Percentiles rank a stretch among this genome's conserved stretches.
Conservation (phyloP, 1,140 invertebrate species). For the Anastrepha obliqua region DNA sequence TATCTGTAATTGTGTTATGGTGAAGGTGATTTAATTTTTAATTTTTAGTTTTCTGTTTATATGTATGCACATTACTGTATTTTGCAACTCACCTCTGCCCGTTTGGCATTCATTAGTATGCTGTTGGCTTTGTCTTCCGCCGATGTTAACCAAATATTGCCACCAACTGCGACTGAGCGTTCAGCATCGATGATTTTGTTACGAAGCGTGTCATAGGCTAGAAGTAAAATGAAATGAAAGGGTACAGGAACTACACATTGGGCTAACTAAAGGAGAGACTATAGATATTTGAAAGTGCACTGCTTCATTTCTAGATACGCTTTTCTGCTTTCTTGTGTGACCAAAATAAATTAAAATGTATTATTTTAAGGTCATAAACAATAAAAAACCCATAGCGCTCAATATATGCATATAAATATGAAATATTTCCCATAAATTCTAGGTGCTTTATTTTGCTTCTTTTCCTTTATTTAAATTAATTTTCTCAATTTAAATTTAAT, state of each 20-base stretch:
- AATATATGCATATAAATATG: no score
- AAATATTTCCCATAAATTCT: no score
- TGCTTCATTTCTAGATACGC: no score
- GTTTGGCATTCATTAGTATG: constrained; percentile 71
- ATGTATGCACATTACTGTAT: background rate
- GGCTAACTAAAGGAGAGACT: no score
- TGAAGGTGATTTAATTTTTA: background rate
- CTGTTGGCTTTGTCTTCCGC: constrained; percentile 71
- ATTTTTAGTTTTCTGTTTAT: background rate
- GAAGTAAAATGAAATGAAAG: background rate
- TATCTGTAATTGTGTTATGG: constrained; percentile 56
- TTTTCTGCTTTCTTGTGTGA: no score
- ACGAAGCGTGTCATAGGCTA: constrained; percentile 68
- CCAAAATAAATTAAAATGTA: no score
- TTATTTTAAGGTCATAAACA: no score
- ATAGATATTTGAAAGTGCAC: no score
- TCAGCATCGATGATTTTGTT: constrained; percentile 71
- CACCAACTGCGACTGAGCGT: constrained; percentile 64
- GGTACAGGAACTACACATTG: background rate
- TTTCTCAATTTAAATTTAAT: no score
- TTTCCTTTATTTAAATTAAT: no score
- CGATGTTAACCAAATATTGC: constrained; percentile 67
- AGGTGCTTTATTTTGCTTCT: no score
- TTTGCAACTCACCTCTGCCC: constrained; percentile 59
- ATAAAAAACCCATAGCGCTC: no score